Percentiles rank a stretch among this genome's conserved stretches.
These are phyloP conservation scores for Perca fluviatilis DNA, from an alignment of 2,113 vertebrate genomes.

Conservation along the genomic window DNA sequence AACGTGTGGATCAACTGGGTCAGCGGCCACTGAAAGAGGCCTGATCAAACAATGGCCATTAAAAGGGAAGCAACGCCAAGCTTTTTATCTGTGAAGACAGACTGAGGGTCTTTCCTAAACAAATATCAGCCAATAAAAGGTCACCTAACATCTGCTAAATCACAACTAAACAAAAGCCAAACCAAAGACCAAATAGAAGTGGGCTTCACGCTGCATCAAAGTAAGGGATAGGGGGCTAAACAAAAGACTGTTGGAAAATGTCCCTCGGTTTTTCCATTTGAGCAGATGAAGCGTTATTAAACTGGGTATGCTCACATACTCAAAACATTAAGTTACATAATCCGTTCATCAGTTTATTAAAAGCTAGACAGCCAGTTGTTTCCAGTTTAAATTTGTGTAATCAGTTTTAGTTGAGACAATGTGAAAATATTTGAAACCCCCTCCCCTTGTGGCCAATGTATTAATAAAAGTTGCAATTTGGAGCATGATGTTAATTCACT, in stretches of 20 bases:
- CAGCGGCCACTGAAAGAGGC: conserved; percentile 20
- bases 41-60: conserved; percentile 68
- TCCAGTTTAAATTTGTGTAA: neutral
- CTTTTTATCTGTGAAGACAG: conserved; percentile 55
- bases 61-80: conserved; percentile 14
- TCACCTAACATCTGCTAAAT: conserved; percentile 53
- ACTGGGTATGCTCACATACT: neutral
- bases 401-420: neutral
- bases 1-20: conserved; percentile 26
- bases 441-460: neutral
- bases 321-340: neutral
- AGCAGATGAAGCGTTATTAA: conserved; percentile 19
- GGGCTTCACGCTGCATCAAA: conserved; percentile 29
- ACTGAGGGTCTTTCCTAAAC: conserved; percentile 44
- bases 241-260: conserved; percentile 14
- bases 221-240: neutral
- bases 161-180: conserved; percentile 44
- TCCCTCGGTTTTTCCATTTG: neutral
- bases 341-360: conserved; percentile 15
- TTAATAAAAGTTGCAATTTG: neutral
- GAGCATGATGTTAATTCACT: neutral
- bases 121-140: conserved; percentile 59
- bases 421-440: neutral
- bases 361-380: neutral
- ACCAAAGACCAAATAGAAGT: conserved; percentile 36